Evolutionary conservation across 2,113 vertebrate genomes (phyloP), one percentile per base, ranked within the genome.

Genomic region (Larimichthys polyactis): DNA sequence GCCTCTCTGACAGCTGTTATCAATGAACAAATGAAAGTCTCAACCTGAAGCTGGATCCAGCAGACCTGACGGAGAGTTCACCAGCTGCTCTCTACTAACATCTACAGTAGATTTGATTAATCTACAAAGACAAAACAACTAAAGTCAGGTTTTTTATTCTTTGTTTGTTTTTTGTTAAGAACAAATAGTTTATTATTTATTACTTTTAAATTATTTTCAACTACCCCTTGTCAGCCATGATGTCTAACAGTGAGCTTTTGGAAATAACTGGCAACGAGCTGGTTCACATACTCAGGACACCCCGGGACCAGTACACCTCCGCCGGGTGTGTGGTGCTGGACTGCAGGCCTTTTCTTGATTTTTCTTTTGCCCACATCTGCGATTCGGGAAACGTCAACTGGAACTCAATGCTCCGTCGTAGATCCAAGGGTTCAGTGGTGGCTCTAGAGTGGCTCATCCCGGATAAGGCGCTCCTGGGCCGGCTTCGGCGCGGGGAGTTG

Each of bases 271-370:
- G 93, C 49, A 60, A 70, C 16, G 94, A 95, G 86, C 81, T 97
- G 87, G 92, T 94, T 5, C 89, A 93, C 73, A 89, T 96, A 43
- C 93, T 97, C 78, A 90, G 93, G 64, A 95, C 95, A 8, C 94
- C 94, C 19, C 79, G 62, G 64, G 94, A 96, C 17, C 87, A 81
- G 69, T 90, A 86, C 83, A 43, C 87, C 43, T 88, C 92, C 15
- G 94, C 88, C 2, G 92, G 94, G 3, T 94, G 92, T 0, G 92
- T 96, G 87, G 78, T 97, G 75, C 90, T 97, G 58, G 96, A 97
- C 93, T 97, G 96, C 84, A 94, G 96, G 36, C 96, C 96, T 10
- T 97, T 97, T 85, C 93, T 97, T 20, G 92, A 95, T 5, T 97
- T 95, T 75, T 96, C 95, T 51, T 78, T 89, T 19, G 71, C 93